These are phyloP conservation scores for Bombus soroeensis DNA, from an alignment of 1,140 invertebrate species.

Conservation along the genomic window DNA sequence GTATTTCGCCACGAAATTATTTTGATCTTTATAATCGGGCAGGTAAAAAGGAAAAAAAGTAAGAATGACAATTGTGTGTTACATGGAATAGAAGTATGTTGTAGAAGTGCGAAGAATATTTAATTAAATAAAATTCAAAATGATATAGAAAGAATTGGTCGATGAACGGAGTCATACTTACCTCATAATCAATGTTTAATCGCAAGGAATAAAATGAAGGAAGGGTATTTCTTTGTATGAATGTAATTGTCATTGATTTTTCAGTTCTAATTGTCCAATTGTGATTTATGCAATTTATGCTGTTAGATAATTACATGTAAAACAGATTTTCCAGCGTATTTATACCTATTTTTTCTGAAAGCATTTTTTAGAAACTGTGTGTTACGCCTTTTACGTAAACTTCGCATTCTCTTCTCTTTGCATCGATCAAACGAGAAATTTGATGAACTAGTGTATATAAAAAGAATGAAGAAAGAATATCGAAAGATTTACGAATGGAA, in stretches of 20 bases:
- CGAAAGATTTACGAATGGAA: not conserved
- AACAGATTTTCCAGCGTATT: constrained; percentile 16
- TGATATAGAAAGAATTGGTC: constrained; percentile 70
- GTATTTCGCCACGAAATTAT: constrained; percentile 72
- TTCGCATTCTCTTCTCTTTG: not conserved
- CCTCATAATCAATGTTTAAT: constrained; percentile 51
- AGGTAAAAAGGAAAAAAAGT: constrained; percentile 53
- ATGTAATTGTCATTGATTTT: constrained; percentile 20
- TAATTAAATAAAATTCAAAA: constrained; percentile 82
- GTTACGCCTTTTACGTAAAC: not conserved
- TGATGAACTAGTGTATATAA: not conserved
- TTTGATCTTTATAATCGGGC: constrained; percentile 51
- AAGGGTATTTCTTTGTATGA: constrained; percentile 22
- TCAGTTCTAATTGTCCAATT: constrained; percentile 33
- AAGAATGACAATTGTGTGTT: constrained; percentile 76
- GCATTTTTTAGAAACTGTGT: not conserved
- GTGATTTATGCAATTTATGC: constrained; percentile 40
- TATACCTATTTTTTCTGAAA: not conserved
- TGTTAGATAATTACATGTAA: constrained; percentile 41
- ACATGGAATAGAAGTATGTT: constrained; percentile 76
- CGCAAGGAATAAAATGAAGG: not conserved
- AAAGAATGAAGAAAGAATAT: not conserved
- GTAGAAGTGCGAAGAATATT: constrained; percentile 81
- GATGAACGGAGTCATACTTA: constrained; percentile 53
- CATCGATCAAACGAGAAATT: not conserved